These are phyloP conservation scores for Myotis findleyi DNA, from an alignment of 2,797 vertebrate species.

Conservation along the genomic window DNA sequence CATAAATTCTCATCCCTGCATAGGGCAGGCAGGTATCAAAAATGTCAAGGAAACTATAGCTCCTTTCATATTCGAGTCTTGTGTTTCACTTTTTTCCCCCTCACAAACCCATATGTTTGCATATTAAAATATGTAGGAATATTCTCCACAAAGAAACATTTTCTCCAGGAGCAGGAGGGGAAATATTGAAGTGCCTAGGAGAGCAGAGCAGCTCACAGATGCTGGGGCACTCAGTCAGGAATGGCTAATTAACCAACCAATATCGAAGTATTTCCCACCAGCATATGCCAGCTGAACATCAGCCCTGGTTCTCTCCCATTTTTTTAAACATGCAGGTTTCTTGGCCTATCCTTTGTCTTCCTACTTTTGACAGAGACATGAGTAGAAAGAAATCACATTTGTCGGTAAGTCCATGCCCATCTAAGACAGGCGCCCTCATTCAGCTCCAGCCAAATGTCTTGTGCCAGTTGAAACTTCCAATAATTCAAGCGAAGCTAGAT, in stretches of 20 bases:
- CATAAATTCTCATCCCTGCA: background rate
- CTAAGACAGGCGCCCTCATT: background rate
- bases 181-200: too few relatives aligned
- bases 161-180: background rate
- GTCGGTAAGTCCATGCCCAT: background rate
- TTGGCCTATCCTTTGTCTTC: background rate
- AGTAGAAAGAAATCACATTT: background rate
- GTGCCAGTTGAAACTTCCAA: background rate
- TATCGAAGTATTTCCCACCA: background rate
- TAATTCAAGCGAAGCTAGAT: slow-evolving; percentile 33
- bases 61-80: background rate
- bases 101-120: background rate
- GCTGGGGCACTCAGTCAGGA: too few relatives aligned
- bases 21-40: background rate
- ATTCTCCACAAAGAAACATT: background rate
- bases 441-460: background rate
- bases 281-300: background rate
- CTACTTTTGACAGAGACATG: background rate
- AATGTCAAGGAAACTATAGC: background rate
- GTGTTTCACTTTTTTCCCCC: background rate
- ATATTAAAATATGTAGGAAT: background rate
- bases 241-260: background rate
- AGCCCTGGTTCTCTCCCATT: background rate
- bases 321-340: background rate
- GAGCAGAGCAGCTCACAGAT: background rate